phyloP scores from a whole-genome alignment of 2,797 vertebrate genomes.

The Astyanax mexicanus region DNA sequence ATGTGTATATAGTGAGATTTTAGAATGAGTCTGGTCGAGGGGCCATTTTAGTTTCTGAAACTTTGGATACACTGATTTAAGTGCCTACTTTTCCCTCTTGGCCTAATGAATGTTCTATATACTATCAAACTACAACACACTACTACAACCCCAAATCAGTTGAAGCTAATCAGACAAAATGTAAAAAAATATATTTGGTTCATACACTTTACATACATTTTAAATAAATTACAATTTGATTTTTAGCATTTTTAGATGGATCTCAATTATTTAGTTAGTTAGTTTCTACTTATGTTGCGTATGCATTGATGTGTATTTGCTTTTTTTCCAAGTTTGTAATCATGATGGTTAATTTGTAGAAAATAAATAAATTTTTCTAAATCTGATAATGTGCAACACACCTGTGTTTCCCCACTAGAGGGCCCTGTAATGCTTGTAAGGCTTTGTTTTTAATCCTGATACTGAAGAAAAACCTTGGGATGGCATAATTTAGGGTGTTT shows the following conservation, averaged over 20 bases:
- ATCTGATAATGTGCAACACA: not conserved
- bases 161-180: no score
- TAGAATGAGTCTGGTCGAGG: not conserved
- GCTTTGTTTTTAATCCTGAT: not conserved
- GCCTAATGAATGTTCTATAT: not conserved
- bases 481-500: not conserved
- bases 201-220: no score
- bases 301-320: not conserved
- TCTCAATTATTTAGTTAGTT: not conserved
- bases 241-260: not conserved
- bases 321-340: conserved; percentile 6
- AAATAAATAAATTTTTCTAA: not conserved
- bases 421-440: not conserved
- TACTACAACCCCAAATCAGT: no score
- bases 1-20: not conserved
- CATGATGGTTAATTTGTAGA: not conserved
- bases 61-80: not conserved
- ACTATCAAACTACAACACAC: not conserved
- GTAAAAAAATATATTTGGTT: no score
- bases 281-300: not conserved
- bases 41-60: not conserved
- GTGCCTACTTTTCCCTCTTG: not conserved
- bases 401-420: not conserved
- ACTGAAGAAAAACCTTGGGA: not conserved
- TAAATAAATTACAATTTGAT: no score